Evolutionary conservation across 2,113 vertebrate genomes (phyloP).

Genomic region (Eonycteris spelaea): DNA sequence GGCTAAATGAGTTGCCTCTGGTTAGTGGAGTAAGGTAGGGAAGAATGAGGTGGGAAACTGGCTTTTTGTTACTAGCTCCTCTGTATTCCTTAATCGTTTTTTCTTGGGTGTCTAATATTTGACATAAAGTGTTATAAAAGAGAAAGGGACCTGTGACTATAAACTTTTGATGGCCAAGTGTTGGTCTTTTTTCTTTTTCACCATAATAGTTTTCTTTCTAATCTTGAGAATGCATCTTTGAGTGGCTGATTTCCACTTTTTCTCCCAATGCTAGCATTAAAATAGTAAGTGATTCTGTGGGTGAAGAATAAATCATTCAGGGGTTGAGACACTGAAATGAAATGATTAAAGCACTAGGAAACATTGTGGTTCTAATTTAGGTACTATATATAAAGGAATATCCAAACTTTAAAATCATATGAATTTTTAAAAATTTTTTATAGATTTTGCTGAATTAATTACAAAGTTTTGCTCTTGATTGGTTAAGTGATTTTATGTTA

Average conservation of each 20-base stretch:
- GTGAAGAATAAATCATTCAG: constrained; percentile 15
- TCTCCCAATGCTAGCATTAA: constrained; percentile 32
- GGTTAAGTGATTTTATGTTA: background rate
- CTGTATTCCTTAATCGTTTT: background rate
- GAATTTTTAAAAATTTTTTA: constrained; percentile 40
- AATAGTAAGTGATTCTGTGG: constrained; percentile 43
- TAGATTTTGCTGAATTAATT: constrained; percentile 46
- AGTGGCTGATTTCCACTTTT: background rate
- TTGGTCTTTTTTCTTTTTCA: background rate
- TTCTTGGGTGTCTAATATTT: background rate
- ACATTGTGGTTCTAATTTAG: constrained; percentile 3
- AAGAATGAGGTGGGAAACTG: background rate
- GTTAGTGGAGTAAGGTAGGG: background rate
- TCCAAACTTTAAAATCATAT: constrained; percentile 1
- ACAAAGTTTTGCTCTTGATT: constrained; percentile 7
- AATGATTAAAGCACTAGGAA: constrained; percentile 13
- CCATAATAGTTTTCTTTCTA: constrained; percentile 40
- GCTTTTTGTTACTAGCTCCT: background rate
- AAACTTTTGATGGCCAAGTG: background rate
- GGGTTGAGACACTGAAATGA: background rate
- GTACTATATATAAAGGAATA: background rate
- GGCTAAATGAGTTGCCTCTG: background rate
- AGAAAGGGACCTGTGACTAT: background rate
- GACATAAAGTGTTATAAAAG: background rate
- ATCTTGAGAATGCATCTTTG: constrained; percentile 37